Percentiles rank a stretch among this genome's conserved stretches.
Conservation (phyloP, 2,113 vertebrate species). For the Austrofundulus limnaeus region DNA sequence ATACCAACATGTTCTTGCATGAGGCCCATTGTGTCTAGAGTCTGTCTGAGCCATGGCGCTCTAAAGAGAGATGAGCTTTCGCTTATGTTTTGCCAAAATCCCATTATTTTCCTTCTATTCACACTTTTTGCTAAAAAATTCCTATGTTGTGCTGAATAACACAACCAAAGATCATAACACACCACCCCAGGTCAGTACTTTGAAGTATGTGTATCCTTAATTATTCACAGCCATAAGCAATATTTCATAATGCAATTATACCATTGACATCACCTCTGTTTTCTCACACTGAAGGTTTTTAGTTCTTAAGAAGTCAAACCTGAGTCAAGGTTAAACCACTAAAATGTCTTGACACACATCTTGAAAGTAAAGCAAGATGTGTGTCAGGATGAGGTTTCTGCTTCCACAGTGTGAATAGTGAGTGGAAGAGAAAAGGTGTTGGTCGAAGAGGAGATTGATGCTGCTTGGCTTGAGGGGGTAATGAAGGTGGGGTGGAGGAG, state of each 20-base stretch:
- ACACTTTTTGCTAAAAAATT: too few relatives aligned
- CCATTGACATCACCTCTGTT: background rate
- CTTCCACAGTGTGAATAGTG: constrained; percentile 18
- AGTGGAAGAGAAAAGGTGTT: constrained; percentile 44
- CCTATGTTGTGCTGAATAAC: too few relatives aligned
- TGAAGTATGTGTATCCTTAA: background rate
- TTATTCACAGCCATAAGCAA: background rate
- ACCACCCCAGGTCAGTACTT: background rate
- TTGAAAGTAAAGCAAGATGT: constrained; percentile 15
- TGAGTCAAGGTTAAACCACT: too few relatives aligned
- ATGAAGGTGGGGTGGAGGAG: constrained; percentile 40
- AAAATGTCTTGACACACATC: too few relatives aligned
- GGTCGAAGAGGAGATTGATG: constrained; percentile 36
- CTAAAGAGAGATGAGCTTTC: too few relatives aligned
- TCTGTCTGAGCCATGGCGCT: too few relatives aligned
- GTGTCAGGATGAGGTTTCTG: constrained; percentile 49
- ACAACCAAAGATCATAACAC: too few relatives aligned
- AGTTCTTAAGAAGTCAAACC: constrained; percentile 1
- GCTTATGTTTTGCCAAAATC: too few relatives aligned
- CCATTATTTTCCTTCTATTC: too few relatives aligned
- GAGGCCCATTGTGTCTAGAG: too few relatives aligned
- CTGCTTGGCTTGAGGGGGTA: constrained; percentile 42
- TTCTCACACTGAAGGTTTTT: background rate
- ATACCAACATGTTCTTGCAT: too few relatives aligned
- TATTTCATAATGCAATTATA: background rate